Conservation (phyloP, 1,140 invertebrate genomes). For the Polyergus mexicanus region DNA sequence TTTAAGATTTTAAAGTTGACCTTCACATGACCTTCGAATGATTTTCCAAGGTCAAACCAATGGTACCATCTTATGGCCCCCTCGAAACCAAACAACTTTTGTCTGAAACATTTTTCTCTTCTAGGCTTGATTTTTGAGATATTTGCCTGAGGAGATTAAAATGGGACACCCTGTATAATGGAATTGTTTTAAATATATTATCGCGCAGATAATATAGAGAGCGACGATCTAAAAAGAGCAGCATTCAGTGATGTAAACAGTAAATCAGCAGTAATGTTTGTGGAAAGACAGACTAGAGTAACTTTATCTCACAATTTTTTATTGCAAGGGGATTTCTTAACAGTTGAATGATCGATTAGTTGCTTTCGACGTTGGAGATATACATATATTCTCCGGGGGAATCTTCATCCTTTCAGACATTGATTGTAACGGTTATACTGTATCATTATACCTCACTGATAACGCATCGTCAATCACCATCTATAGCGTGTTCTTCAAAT, state of each 20-base stretch:
- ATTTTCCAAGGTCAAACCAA: no score
- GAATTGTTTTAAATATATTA: not conserved
- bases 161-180: no score
- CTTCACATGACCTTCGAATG: no score
- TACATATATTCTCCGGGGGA: not conserved
- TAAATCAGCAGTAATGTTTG: slow-evolving; percentile 3
- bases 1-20: no score
- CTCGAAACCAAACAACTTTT: no score
- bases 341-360: slow-evolving; percentile 12
- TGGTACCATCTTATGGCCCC: no score
- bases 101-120: no score
- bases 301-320: not conserved
- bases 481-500: not conserved
- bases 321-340: slow-evolving; percentile 21
- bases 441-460: not conserved
- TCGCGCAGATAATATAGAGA: not conserved
- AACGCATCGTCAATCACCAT: not conserved
- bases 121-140: no score
- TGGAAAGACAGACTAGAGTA: not conserved
- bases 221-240: not conserved
- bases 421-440: not conserved
- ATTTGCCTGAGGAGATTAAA: no score
- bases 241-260: not conserved
- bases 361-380: slow-evolving; percentile 17
- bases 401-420: slow-evolving; percentile 31